phyloP scores from a whole-genome alignment of 1,140 invertebrate species.

The Eumaeus atala region DNA sequence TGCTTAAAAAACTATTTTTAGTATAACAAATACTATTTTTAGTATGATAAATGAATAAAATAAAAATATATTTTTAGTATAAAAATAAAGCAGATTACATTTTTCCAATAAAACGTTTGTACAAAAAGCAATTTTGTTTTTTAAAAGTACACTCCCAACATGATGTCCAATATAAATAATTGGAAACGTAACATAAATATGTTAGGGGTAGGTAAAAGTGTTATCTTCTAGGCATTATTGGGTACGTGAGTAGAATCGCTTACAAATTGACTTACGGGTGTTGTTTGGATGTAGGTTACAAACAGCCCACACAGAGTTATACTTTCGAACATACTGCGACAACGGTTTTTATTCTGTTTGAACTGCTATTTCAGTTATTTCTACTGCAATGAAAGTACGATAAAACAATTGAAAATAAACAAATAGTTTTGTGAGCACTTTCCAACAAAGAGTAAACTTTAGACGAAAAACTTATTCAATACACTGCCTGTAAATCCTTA shows the following conservation, averaged over 20 bases:
- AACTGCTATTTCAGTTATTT: neutral
- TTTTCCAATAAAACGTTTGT: too few species aligned
- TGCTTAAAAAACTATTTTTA: too few species aligned
- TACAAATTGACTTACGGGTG: slow-evolving; percentile 17
- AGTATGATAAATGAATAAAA: too few species aligned
- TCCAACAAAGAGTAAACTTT: too few species aligned
- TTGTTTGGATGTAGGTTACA: slow-evolving; percentile 10
- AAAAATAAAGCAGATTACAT: too few species aligned
- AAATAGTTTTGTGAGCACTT: too few species aligned
- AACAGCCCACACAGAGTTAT: slow-evolving; percentile 11
- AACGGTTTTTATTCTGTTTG: slow-evolving; percentile 2
- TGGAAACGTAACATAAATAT: slow-evolving; percentile 31
- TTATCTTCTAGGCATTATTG: slow-evolving; percentile 42
- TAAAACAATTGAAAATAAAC: neutral
- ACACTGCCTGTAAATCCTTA: too few species aligned
- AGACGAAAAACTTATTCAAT: too few species aligned
- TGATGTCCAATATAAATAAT: slow-evolving; percentile 21
- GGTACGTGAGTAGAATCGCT: slow-evolving; percentile 34
- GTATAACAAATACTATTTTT: too few species aligned
- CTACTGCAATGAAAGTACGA: too few species aligned
- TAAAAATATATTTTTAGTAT: too few species aligned
- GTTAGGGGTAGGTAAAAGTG: slow-evolving; percentile 31
- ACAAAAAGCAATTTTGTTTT: neutral
- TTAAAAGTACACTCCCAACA: neutral
- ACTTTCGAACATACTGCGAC: slow-evolving; percentile 1